These are phyloP conservation scores for Corbicula japonica DNA, from an alignment of 2,888 invertebrate species.

Conservation along the genomic window DNA sequence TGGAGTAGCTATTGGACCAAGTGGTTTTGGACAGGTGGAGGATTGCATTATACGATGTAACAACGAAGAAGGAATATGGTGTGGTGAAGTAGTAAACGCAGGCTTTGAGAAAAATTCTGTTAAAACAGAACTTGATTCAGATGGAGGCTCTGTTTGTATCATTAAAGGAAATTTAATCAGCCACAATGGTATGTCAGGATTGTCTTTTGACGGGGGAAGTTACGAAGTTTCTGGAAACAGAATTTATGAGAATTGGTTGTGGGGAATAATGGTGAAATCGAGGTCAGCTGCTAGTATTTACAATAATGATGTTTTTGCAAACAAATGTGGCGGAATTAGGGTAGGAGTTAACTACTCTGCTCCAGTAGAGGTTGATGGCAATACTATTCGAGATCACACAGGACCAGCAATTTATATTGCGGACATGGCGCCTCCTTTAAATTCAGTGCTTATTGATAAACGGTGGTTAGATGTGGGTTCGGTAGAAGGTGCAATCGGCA, in stretches of 20 bases:
- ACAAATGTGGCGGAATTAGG: slow-evolving; percentile 53
- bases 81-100: slow-evolving; percentile 1
- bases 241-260: slow-evolving; percentile 51
- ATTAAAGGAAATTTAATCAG: slow-evolving; percentile 36
- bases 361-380: slow-evolving; percentile 38
- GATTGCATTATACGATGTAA: slow-evolving; percentile 33
- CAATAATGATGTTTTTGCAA: slow-evolving; percentile 45
- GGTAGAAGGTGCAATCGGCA: neutral
- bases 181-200: slow-evolving; percentile 46
- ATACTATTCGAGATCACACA: slow-evolving; percentile 51
- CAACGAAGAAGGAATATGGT: slow-evolving; percentile 37
- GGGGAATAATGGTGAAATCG: slow-evolving; percentile 45
- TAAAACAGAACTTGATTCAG: neutral
- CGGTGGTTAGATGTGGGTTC: too few relatives aligned
- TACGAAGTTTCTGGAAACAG: slow-evolving; percentile 33
- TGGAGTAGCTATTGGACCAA: slow-evolving; percentile 40
- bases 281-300: slow-evolving; percentile 26
- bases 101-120: neutral
- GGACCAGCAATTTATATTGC: slow-evolving; percentile 29
- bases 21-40: slow-evolving; percentile 8
- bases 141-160: neutral
- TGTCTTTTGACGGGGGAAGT: slow-evolving; percentile 46
- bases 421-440: neutral
- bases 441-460: too few relatives aligned
- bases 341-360: slow-evolving; percentile 47